phyloP scores from a whole-genome alignment of 2,797 vertebrate genomes.

The Platyrinchus mystaceus region DNA sequence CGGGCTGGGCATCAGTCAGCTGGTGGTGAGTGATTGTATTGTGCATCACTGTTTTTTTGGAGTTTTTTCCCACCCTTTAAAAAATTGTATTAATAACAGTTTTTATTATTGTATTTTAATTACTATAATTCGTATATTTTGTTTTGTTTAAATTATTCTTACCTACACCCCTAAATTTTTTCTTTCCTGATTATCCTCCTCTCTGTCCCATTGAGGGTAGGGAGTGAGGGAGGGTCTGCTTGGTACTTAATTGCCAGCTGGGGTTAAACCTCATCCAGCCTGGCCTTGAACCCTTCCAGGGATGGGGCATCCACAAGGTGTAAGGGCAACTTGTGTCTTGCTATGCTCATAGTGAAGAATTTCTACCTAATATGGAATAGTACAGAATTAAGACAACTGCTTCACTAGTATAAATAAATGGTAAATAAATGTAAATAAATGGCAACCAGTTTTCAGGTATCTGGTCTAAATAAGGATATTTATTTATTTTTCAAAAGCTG shows the following conservation, averaged over 20 bases:
- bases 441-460: neutral
- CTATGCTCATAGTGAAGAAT: neutral
- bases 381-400: neutral
- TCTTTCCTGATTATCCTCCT: neutral
- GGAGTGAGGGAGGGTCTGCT: neutral
- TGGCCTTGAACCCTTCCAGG: neutral
- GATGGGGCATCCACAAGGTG: neutral
- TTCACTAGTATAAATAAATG: neutral
- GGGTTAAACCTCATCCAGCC: neutral
- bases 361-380: neutral
- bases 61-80: neutral
- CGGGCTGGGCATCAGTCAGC: neutral
- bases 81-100: neutral
- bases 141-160: neutral
- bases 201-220: rapidly evolving
- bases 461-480: neutral
- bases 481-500: neutral
- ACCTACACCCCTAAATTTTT: neutral
- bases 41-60: neutral
- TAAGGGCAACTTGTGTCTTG: neutral
- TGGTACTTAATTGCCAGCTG: neutral
- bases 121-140: neutral
- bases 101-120: neutral
- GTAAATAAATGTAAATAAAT: neutral
- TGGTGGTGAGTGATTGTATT: neutral